These are phyloP conservation scores for Corythoichthys haematopterus DNA, from an alignment of 2,113 vertebrate species.

Conservation along the genomic window DNA sequence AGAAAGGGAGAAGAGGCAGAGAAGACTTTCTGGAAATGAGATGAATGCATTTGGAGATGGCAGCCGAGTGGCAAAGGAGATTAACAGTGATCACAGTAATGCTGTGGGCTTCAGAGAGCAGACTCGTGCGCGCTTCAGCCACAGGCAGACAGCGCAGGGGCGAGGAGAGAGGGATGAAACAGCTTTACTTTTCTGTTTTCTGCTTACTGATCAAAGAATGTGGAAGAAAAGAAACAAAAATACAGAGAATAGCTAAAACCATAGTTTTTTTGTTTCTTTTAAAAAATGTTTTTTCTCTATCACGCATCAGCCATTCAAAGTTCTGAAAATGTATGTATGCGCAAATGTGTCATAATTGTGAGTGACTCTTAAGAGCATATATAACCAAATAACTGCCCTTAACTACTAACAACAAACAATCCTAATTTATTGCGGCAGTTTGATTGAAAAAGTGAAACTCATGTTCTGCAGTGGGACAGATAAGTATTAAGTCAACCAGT, in stretches of 20 bases:
- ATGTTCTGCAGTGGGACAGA: too few species aligned
- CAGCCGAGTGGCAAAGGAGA: slow-evolving; percentile 65
- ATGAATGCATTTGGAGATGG: slow-evolving; percentile 64
- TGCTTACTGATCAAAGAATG: slow-evolving; percentile 60
- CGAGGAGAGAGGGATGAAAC: slow-evolving; percentile 51
- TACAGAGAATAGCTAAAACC: slow-evolving; percentile 35
- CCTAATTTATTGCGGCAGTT: neutral
- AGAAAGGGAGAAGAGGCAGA: slow-evolving; percentile 55
- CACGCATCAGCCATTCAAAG: neutral
- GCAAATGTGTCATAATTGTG: neutral
- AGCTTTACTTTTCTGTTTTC: slow-evolving; percentile 58
- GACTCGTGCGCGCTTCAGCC: slow-evolving; percentile 61
- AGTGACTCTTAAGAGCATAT: neutral
- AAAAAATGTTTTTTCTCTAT: slow-evolving; percentile 30
- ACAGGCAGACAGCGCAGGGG: slow-evolving; percentile 55
- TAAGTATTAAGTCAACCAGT: too few species aligned
- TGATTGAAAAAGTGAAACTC: neutral
- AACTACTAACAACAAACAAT: neutral
- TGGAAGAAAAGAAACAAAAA: slow-evolving; percentile 32
- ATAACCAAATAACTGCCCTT: neutral
- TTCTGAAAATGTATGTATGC: neutral
- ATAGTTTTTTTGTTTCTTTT: slow-evolving; percentile 15
- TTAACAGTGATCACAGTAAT: slow-evolving; percentile 64
- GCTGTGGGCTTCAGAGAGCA: slow-evolving; percentile 59
- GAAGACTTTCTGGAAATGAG: slow-evolving; percentile 53